Evolutionary conservation across 1,140 invertebrate genomes (phyloP), one percentile per base, ranked within the genome.

Genomic region (Nasonia longicornis): DNA sequence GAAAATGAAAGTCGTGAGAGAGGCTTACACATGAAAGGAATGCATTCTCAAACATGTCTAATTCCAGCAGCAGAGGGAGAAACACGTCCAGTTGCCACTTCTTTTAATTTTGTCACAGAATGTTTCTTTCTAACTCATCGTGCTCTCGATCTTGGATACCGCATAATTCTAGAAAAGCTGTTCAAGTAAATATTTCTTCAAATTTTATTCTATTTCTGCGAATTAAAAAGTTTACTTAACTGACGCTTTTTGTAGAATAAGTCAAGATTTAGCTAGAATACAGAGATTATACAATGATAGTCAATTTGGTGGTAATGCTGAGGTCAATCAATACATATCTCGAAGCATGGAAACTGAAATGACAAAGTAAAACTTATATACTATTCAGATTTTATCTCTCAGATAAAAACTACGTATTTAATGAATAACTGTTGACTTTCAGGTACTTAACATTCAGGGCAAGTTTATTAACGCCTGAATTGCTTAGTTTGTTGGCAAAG

Each of bases 51-150:
- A 87, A 98, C 96, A 0, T 96, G 95, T 88, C 91, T 98, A 38
- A 89, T 97, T 83, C 95, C 96, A 48, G 87, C 90, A 7, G 87
- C 91, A 20, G 93, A 94, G 82, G 91, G 91, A 48, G 91, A 93
- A 72, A 88, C 85, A 8, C 86, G 92, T 71, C 92, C 92, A 8
- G 90, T 91, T 0, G 92, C 94, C 8, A 92, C 93, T 0, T 91
- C 90, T 16, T 96, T 94, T 86, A 96, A 94, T 87, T 98, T 98
- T 89, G 94, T 97, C 2, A 97, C 96, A 0, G 96, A 98, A 88
- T 95, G 96, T 86, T 98, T 98, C 89, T 98, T 95, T 88, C 92
- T 98, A 90, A 95, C 96, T 4, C 97, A 99, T 87, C 94, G 95
- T 85, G 94, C 95, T 76, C 92, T 98, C 42, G 94, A 97, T 87